Base-by-base conservation (phyloP, 1,140 invertebrate genomes). In the Caenorhabditis briggsae region DNA sequence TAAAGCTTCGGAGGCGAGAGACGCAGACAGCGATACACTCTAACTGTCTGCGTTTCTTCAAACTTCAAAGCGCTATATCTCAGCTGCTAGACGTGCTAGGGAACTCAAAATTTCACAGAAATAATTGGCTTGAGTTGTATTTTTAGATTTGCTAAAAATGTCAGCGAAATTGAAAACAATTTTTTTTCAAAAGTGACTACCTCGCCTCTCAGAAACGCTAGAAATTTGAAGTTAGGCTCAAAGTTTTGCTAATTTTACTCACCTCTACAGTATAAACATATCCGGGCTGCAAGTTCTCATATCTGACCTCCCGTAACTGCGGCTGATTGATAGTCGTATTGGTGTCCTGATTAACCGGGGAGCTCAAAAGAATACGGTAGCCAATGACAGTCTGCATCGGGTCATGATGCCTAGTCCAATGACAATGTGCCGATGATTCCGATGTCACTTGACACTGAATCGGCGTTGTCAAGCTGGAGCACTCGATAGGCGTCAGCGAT, bases 261-360 rank as follows among this genome's bases (percentile, higher is more conserved):
- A 87, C 70, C 85, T 82, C 85, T 6, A 86, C 70, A 48, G 78
- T 46, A 55, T 86, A 82, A 23, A 86, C 70, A 43, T 86, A 70
- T 82, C 78, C 78, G 5, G 55, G 55, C 53, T 61, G 46, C 55
- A 82, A 53, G 7, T 64, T 56, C 43, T 82, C 85, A 41, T 86
- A 86, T 41, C 50, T 20, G 20, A 86, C 70, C 25, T 85, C 84
- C 25, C 84, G 16, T 16, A 53, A 14, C 50, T 85, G 84, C 18
- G 84, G 84, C 9, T 64, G 84, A 23, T 85, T 85, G 46, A 85
- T 85, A 5, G 84, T 85, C 0, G 65, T 85, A 41, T 85, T 85
- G 16, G 61, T 64, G n/a, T 50, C 84, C 9, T 85, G 61, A 41
- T 65, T 85, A 6, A 70, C 33, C 46, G 84, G 41, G 8, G 85